These are phyloP conservation scores for Cottus gobio DNA, from an alignment of 2,113 vertebrate genomes.

Conservation along the genomic window DNA sequence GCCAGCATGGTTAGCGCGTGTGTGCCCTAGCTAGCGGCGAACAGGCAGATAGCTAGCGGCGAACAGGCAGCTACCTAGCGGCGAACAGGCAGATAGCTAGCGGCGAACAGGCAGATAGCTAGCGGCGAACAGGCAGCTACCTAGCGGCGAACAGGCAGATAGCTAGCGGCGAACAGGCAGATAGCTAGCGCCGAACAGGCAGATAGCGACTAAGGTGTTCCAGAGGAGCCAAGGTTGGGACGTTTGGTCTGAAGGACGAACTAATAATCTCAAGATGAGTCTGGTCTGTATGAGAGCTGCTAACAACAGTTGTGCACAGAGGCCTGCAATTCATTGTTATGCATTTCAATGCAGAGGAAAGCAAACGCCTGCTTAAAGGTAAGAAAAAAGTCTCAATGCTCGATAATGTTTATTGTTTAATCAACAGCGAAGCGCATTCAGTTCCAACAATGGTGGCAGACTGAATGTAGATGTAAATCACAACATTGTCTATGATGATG, in stretches of 20 bases:
- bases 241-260: no score
- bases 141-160: background rate
- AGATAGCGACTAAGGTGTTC: background rate
- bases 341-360: background rate
- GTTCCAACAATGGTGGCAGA: background rate
- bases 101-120: background rate
- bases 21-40: no score
- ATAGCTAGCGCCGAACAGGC: background rate
- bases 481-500: background rate
- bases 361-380: background rate
- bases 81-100: background rate
- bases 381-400: background rate
- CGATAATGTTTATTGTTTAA: constrained; percentile 2
- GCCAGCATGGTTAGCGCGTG: background rate
- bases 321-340: background rate
- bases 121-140: no score
- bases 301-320: background rate
- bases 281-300: no score
- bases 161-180: background rate
- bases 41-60: background rate
- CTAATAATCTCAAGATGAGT: background rate
- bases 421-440: background rate
- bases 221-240: background rate
- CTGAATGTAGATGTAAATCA: background rate
- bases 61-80: no score